Percentiles rank a stretch among this genome's conserved stretches.
Evolutionary conservation across 1,140 invertebrate genomes (phyloP).

Genomic region (Uloborus diversus): DNA sequence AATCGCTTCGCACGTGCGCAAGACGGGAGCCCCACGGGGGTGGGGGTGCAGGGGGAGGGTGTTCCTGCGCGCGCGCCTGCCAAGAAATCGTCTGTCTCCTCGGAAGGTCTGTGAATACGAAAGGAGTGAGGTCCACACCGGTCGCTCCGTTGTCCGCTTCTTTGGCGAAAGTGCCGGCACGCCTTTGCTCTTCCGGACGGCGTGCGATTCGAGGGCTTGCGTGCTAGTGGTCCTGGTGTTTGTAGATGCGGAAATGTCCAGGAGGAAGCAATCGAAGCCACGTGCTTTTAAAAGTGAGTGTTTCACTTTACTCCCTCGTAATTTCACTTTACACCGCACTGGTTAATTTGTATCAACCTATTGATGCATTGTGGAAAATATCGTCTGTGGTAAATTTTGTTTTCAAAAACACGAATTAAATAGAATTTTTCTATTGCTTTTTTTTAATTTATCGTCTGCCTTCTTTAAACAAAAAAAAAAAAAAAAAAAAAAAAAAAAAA

Average conservation of each 20-base stretch:
- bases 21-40: background rate
- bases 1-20: no score
- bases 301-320: background rate
- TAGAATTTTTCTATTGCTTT: no score
- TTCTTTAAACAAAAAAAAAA: no score
- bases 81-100: constrained; percentile 21
- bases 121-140: no score
- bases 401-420: background rate
- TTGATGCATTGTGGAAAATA: background rate
- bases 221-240: background rate
- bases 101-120: no score
- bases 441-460: background rate
- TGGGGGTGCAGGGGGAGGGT: background rate
- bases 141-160: background rate
- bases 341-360: background rate
- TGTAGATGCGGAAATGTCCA: constrained; percentile 64
- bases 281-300: constrained; percentile 69
- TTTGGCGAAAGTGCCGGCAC: background rate
- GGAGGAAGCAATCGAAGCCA: constrained; percentile 69
- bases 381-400: background rate
- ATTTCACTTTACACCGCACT: background rate
- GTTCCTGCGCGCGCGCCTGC: constrained; percentile 23
- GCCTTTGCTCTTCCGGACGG: no score
- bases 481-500: no score
- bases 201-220: background rate